phyloP scores from a whole-genome alignment of 2,888 invertebrate genomes.

The Bedellia somnulentella region DNA sequence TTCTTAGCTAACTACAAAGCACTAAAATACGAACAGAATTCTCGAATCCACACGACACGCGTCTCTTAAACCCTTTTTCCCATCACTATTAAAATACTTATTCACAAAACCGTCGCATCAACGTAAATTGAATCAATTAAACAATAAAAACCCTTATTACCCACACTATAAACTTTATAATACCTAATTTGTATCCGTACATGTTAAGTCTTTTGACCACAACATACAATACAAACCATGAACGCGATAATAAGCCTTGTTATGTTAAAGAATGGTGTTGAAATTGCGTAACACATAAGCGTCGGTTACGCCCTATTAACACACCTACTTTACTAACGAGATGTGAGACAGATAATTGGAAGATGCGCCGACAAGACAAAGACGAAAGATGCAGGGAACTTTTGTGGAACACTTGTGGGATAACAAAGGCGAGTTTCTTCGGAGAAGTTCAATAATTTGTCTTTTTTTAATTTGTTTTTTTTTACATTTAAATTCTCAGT shows the following conservation, averaged over 20 bases:
- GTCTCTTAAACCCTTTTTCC: too few species aligned
- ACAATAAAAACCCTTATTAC: conserved; percentile 52
- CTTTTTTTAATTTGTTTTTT: conserved; percentile 41
- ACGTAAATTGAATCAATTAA: too few species aligned
- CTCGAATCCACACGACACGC: too few species aligned
- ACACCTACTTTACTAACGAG: conserved; percentile 51
- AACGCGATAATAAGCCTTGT: conserved; percentile 52
- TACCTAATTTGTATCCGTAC: conserved; percentile 29
- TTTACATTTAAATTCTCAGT: too few species aligned
- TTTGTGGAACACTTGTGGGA: conserved; percentile 61
- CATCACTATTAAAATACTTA: too few species aligned
- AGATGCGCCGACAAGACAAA: conserved; percentile 25
- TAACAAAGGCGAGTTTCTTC: conserved; percentile 58
- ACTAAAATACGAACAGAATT: too few species aligned
- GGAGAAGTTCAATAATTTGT: conserved; percentile 61
- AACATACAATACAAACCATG: conserved; percentile 25
- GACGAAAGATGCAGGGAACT: conserved; percentile 46
- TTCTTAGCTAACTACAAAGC: too few species aligned
- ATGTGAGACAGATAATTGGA: conserved; percentile 34
- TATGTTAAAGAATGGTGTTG: conserved; percentile 54
- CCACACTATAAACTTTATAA: conserved; percentile 50
- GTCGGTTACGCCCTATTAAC: conserved; percentile 53
- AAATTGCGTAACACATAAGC: conserved; percentile 53
- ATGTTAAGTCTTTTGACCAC: conserved; percentile 49
- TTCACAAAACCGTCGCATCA: too few species aligned